A percentile compares a stretch with the other conserved stretches of the same genome.
phyloP scores from a whole-genome alignment of 2,797 vertebrate species.

The Coluber constrictor region DNA sequence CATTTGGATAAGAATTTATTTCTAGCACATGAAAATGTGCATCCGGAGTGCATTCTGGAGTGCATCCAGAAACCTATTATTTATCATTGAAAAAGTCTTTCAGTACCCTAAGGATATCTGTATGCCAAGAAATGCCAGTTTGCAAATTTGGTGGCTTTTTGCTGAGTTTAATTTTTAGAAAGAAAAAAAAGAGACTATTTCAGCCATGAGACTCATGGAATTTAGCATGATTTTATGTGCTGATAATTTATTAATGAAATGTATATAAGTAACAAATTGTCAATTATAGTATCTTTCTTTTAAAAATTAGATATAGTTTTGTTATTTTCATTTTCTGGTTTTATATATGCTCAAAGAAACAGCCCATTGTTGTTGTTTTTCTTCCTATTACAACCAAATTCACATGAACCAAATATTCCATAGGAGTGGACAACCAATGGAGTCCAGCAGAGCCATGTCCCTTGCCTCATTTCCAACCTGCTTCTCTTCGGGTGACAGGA shows the following conservation, averaged over 20 bases:
- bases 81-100: neutral
- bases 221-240: neutral
- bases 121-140: neutral
- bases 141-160: accelerated
- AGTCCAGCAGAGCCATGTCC: neutral
- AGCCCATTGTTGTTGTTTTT: neutral
- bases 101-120: neutral
- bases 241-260: neutral
- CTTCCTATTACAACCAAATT: neutral
- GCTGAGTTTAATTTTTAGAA: neutral
- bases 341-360: neutral
- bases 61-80: neutral
- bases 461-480: neutral
- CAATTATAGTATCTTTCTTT: neutral
- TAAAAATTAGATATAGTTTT: neutral
- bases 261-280: neutral
- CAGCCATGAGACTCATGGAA: neutral
- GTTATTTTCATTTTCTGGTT: neutral
- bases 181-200: accelerated
- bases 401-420: neutral
- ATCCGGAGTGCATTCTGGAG: neutral
- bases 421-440: neutral
- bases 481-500: neutral
- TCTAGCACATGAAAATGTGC: neutral
- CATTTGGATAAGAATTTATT: neutral